Conservation (phyloP, 2,888 invertebrate species). For the Epirrhoe alternata region DNA sequence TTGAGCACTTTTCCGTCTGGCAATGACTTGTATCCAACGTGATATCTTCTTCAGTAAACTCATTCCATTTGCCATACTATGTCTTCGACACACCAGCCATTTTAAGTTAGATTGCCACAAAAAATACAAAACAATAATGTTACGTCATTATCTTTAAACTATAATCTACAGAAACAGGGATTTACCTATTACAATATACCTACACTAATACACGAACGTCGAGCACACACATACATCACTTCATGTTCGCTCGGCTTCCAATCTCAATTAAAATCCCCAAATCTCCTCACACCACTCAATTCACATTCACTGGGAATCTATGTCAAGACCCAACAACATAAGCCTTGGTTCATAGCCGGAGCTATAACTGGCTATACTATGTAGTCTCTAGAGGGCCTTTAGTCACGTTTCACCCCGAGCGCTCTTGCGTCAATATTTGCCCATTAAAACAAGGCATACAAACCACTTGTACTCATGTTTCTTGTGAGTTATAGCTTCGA, state of each 20-base stretch:
- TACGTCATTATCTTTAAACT: too few species aligned
- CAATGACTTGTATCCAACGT: too few species aligned
- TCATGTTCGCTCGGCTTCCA: conserved; percentile 13
- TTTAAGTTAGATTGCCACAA: too few species aligned
- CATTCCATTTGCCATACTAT: too few species aligned
- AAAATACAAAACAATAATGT: too few species aligned
- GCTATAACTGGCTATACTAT: conserved; percentile 12
- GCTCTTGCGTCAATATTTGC: conserved; percentile 58
- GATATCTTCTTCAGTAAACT: too few species aligned
- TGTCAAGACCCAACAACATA: conserved; percentile 23
- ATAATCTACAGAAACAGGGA: too few species aligned
- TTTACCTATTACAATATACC: too few species aligned
- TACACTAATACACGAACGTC: too few species aligned
- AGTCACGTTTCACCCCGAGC: conserved; percentile 50
- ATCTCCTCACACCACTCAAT: conserved; percentile 17
- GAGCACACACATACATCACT: neutral
- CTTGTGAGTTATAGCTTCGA: conserved; percentile 51
- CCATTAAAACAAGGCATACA: conserved; percentile 63
- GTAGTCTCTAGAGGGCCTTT: conserved; percentile 34
- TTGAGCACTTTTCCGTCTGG: too few species aligned
- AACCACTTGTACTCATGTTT: conserved; percentile 49
- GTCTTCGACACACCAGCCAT: too few species aligned
- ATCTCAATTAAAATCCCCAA: conserved; percentile 18
- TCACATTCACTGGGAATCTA: conserved; percentile 17
- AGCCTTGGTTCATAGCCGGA: conserved; percentile 13